Evolutionary conservation across 2,113 vertebrate genomes (phyloP).

Genomic region (Chlorodrepanis virens): DNA sequence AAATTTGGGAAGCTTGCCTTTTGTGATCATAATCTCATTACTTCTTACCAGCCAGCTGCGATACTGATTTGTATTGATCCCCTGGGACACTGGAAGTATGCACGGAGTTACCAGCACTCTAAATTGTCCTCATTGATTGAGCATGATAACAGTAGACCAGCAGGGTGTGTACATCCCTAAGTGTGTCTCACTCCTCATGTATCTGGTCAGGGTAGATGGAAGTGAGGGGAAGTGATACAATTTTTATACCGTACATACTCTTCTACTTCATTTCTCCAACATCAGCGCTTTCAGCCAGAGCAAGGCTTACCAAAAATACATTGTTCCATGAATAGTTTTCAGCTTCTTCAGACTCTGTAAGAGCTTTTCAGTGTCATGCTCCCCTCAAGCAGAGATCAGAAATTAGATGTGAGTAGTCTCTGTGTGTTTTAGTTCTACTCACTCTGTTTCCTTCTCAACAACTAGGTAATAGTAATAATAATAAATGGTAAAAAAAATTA

Average conservation of each 20-base stretch:
- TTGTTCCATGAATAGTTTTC: neutral
- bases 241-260: neutral
- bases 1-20: constrained; percentile 26
- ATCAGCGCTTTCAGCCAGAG: neutral
- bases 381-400: neutral
- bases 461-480: neutral
- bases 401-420: neutral
- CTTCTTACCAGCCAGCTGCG: constrained; percentile 46
- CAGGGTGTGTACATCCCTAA: neutral
- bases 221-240: neutral
- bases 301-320: neutral
- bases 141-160: neutral
- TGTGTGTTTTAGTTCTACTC: neutral
- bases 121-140: constrained; percentile 63
- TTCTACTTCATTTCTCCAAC: neutral
- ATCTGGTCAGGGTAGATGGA: neutral
- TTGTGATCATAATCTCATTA: constrained; percentile 52
- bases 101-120: constrained; percentile 11
- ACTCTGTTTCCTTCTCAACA: neutral
- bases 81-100: constrained; percentile 23
- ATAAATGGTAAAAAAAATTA: neutral
- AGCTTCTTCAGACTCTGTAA: neutral
- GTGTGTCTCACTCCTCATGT: neutral
- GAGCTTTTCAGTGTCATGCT: neutral
- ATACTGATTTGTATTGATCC: constrained; percentile 49